These are phyloP conservation scores for Miniopterus natalensis DNA, from an alignment of 2,113 vertebrate species.

Conservation along the genomic window DNA sequence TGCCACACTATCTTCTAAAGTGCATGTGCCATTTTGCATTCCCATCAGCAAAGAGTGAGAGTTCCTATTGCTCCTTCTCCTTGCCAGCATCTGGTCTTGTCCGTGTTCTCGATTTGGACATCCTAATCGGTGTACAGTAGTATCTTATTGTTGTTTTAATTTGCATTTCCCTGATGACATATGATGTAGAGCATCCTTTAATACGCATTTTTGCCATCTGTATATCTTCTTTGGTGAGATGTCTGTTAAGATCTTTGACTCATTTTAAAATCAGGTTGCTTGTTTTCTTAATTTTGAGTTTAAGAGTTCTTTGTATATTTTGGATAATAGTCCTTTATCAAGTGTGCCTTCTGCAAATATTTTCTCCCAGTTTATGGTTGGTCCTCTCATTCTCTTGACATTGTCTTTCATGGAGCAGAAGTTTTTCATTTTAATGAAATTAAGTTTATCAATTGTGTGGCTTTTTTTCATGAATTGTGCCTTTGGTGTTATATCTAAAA, in stretches of 20 bases:
- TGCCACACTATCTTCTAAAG: neutral
- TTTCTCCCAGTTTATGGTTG: neutral
- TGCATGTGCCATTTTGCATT: neutral
- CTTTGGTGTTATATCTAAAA: neutral
- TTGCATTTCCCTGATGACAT: neutral
- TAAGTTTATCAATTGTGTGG: neutral
- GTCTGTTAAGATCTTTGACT: neutral
- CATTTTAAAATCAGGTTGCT: neutral
- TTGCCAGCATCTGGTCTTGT: neutral
- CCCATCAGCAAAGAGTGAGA: neutral
- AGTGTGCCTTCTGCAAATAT: neutral
- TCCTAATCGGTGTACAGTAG: neutral
- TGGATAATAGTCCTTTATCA: neutral
- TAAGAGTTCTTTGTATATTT: neutral
- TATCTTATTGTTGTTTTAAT: conserved; percentile 7
- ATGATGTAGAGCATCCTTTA: neutral
- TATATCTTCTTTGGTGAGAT: neutral
- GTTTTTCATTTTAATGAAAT: neutral
- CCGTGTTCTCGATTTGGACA: neutral
- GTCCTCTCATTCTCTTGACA: neutral
- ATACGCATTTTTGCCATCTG: neutral
- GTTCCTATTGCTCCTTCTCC: neutral
- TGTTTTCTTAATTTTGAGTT: neutral
- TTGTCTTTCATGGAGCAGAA: neutral
- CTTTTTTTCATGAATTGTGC: neutral